phyloP scores from a whole-genome alignment of 1,140 invertebrate genomes.

The Leptinotarsa lineolata region DNA sequence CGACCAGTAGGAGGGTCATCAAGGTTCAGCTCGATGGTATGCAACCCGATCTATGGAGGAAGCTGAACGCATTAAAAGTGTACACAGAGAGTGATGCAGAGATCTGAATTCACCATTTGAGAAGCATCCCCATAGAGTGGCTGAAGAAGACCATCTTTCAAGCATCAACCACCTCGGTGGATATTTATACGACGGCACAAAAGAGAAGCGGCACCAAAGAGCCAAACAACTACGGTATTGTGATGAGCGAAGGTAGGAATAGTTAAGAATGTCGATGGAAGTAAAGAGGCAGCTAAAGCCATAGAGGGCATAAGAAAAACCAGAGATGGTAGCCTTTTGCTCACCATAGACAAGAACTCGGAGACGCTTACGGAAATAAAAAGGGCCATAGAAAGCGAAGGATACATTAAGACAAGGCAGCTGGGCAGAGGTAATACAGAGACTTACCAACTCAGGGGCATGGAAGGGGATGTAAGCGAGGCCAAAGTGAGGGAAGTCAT shows the following conservation, averaged over 20 bases:
- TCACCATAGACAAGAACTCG: no score
- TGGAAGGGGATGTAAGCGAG: conserved; percentile 18
- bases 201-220: no score
- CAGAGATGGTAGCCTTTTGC: no score
- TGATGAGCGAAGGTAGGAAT: no score
- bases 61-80: neutral
- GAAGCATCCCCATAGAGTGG: conserved; percentile 2
- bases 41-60: neutral
- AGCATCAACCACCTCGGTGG: neutral
- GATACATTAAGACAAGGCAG: no score
- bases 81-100: neutral
- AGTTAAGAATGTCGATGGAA: no score
- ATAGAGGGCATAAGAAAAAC: no score
- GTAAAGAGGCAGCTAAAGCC: no score
- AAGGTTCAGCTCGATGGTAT: conserved; percentile 7
- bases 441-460: conserved; percentile 15
- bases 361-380: no score
- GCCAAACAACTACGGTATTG: no score
- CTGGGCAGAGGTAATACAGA: no score
- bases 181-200: neutral
- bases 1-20: neutral
- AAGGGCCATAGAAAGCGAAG: no score
- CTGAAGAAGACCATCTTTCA: conserved; percentile 22
- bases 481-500: conserved; percentile 16
- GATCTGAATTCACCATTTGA: conserved; percentile 8